Evolutionary conservation across 2,888 invertebrate genomes (phyloP).

Genomic region (Thymelicus lineola): DNA sequence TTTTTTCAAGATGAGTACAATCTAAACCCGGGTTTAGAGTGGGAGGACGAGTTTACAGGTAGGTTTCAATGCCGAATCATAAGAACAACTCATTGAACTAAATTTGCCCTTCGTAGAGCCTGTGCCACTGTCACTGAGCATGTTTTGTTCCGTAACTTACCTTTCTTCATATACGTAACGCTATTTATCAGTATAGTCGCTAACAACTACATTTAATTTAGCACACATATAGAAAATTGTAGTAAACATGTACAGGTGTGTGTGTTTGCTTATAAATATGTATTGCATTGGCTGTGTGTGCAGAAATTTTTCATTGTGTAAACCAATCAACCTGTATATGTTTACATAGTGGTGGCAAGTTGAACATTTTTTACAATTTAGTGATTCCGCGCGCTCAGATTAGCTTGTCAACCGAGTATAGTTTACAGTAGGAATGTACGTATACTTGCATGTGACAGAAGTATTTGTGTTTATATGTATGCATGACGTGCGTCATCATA

Average conservation of each 20-base stretch:
- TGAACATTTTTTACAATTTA: slow-evolving; percentile 28
- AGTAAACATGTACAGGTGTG: slow-evolving; percentile 53
- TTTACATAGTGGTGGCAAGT: slow-evolving; percentile 37
- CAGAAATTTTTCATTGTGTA: slow-evolving; percentile 1
- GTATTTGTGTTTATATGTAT: slow-evolving; percentile 60
- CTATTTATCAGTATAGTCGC: slow-evolving; percentile 67
- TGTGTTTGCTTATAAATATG: slow-evolving; percentile 37
- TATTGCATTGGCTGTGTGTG: slow-evolving; percentile 30
- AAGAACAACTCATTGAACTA: slow-evolving; percentile 73
- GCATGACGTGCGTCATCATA: slow-evolving; percentile 73
- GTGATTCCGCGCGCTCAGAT: slow-evolving; percentile 21
- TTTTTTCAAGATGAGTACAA: slow-evolving; percentile 98
- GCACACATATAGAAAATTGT: slow-evolving; percentile 49
- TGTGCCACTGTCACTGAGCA: slow-evolving; percentile 80
- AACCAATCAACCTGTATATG: slow-evolving; percentile 39
- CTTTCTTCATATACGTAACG: slow-evolving; percentile 63
- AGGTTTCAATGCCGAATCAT: slow-evolving; percentile 89
- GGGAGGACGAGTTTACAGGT: slow-evolving; percentile 99
- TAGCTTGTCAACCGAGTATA: slow-evolving; percentile 26
- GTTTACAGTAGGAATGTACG: slow-evolving; percentile 11
- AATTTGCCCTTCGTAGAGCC: slow-evolving; percentile 79
- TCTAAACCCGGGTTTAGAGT: slow-evolving; percentile 99
- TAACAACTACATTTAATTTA: slow-evolving; percentile 67
- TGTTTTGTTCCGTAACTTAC: slow-evolving; percentile 75
- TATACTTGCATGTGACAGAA: slow-evolving; percentile 76